phyloP scores from a whole-genome alignment of 1,140 invertebrate species.

The Drosophila sproati region DNA sequence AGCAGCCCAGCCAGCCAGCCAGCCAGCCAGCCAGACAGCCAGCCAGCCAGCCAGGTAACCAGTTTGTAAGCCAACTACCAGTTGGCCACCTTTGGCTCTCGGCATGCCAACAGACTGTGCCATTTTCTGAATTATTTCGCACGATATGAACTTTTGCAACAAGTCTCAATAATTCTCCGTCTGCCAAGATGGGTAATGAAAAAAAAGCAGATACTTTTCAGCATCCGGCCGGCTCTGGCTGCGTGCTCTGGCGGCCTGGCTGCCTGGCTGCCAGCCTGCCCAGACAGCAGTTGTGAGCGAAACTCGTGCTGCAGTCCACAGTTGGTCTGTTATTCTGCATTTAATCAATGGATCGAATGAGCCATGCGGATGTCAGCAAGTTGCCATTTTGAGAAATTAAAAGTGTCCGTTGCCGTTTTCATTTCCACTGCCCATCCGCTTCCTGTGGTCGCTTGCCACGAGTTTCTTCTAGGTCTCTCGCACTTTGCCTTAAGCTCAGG shows the following conservation, averaged over 20 bases:
- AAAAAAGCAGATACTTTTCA: conserved; percentile 27
- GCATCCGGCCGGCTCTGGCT: conserved; percentile 11
- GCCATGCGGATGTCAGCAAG: conserved; percentile 70
- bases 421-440: conserved; percentile 68
- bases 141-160: conserved; percentile 78
- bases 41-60: conserved; percentile 28
- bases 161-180: conserved; percentile 76
- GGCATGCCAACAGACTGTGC: conserved; percentile 42
- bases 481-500: conserved; percentile 41
- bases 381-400: conserved; percentile 83
- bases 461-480: not conserved
- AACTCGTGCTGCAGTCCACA: not conserved
- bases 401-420: conserved; percentile 79
- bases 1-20: conserved; percentile 4
- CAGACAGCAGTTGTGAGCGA: not conserved
- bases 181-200: conserved; percentile 50
- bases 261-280: not conserved
- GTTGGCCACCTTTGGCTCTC: conserved; percentile 31
- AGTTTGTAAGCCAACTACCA: conserved; percentile 19
- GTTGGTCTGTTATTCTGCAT: conserved; percentile 65
- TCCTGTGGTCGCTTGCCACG: conserved; percentile 34
- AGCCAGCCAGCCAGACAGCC: conserved; percentile 13
- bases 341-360: conserved; percentile 78
- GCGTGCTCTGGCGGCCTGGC: not conserved
- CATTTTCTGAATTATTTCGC: conserved; percentile 75